Evolutionary conservation across 2,797 vertebrate species (phyloP).

Genomic region (Florisuga fusca): DNA sequence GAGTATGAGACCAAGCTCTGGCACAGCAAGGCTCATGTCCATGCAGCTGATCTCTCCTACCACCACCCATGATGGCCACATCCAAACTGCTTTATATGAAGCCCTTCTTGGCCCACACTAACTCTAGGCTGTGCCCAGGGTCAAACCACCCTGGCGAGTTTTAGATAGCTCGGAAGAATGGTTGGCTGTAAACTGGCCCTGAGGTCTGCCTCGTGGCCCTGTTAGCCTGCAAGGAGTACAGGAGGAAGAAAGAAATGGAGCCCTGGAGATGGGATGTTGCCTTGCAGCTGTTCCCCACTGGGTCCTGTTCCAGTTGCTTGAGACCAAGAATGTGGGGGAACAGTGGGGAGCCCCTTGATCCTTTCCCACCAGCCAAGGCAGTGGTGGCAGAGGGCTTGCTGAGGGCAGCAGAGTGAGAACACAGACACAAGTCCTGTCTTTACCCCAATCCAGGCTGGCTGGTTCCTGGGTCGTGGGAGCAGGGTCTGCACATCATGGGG

Average conservation of each 20-base stretch:
- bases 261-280: background rate
- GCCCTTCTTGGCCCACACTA: background rate
- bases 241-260: background rate
- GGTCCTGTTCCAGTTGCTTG: background rate
- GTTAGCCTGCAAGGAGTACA: background rate
- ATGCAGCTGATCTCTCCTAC: background rate
- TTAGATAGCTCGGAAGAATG: background rate
- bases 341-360: background rate
- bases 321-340: background rate
- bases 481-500: rapidly evolving
- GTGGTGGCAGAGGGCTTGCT: background rate
- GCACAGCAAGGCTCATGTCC: rapidly evolving
- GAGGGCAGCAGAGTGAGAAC: background rate
- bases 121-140: background rate
- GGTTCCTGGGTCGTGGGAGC: rapidly evolving
- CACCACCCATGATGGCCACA: rapidly evolving
- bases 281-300: background rate
- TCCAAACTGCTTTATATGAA: background rate
- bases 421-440: background rate
- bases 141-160: rapidly evolving
- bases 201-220: background rate
- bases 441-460: background rate
- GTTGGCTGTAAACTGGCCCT: background rate
- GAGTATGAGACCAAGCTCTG: background rate
- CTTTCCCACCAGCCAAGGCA: background rate